Percentiles rank a stretch among this genome's conserved stretches.
Evolutionary conservation across 2,888 invertebrate species (phyloP).

Genomic region (Scelioninae gen. 2): DNA sequence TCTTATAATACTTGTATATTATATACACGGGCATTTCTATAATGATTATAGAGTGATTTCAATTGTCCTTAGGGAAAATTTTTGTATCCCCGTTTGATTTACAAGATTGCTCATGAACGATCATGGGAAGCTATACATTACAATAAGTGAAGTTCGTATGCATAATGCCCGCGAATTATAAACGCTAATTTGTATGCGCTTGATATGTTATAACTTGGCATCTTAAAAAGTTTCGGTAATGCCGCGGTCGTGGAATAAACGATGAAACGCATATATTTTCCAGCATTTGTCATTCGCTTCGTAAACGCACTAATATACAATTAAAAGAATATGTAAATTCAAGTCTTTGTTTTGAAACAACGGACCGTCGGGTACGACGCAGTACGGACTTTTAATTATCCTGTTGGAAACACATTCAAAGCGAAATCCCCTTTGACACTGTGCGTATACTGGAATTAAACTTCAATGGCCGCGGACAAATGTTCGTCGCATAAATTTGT

Average conservation of each 20-base stretch:
- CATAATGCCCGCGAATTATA: too few relatives aligned
- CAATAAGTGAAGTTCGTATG: too few relatives aligned
- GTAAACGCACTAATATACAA: too few relatives aligned
- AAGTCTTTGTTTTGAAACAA: too few relatives aligned
- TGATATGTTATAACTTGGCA: too few relatives aligned
- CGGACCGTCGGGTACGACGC: neutral
- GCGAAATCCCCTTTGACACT: conserved; percentile 10
- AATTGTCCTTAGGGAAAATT: conserved; percentile 5
- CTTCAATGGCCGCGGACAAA: conserved; percentile 4
- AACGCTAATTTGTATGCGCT: too few relatives aligned
- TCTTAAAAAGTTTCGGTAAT: neutral
- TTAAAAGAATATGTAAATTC: too few relatives aligned
- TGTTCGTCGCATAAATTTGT: conserved; percentile 5
- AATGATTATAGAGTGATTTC: conserved; percentile 25
- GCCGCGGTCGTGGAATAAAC: too few relatives aligned
- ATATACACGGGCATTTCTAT: conserved; percentile 17
- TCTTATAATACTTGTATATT: conserved; percentile 21
- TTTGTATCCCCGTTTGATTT: conserved; percentile 13
- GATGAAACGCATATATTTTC: too few relatives aligned
- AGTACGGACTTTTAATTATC: conserved; percentile 17
- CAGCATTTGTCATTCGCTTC: too few relatives aligned
- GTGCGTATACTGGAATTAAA: neutral
- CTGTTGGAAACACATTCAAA: conserved; percentile 12
- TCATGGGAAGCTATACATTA: too few relatives aligned
- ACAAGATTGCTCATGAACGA: too few relatives aligned